phyloP scores from a whole-genome alignment of 2,888 invertebrate genomes.

The Morinoia aosen region DNA sequence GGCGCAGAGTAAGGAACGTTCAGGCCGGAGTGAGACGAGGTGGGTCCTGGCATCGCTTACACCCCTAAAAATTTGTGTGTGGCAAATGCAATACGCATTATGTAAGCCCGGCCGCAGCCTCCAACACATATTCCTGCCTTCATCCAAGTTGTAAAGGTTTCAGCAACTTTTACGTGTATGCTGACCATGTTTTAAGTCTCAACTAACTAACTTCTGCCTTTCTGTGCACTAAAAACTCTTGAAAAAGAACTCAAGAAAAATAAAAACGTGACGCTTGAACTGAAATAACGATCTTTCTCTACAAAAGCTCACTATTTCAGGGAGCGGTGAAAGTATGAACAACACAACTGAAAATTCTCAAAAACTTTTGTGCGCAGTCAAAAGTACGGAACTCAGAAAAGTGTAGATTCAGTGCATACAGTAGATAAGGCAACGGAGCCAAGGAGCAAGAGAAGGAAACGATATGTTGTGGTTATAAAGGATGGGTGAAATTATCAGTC shows the following conservation, averaged over 20 bases:
- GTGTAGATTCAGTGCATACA: background rate
- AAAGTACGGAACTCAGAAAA: conserved; percentile 13
- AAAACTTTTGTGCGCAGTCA: conserved; percentile 27
- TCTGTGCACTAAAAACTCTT: background rate
- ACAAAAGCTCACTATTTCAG: conserved; percentile 7
- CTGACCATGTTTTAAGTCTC: background rate
- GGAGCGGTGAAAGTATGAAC: background rate
- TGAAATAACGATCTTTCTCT: background rate
- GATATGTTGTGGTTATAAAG: background rate
- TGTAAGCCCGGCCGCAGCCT: background rate
- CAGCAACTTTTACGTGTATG: background rate
- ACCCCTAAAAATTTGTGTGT: background rate
- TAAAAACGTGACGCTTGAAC: background rate
- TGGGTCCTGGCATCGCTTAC: background rate
- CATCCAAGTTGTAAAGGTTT: background rate
- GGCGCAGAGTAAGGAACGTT: background rate
- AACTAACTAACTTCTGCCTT: background rate
- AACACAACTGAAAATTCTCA: background rate
- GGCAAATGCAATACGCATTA: background rate
- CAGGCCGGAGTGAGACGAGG: background rate
- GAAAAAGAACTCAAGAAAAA: background rate
- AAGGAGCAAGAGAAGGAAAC: background rate
- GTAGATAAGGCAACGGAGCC: too few relatives aligned
- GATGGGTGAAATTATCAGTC: background rate
- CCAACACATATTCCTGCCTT: background rate